Base-by-base conservation (phyloP, 2,888 invertebrate species). In the Bombylius discolor region DNA sequence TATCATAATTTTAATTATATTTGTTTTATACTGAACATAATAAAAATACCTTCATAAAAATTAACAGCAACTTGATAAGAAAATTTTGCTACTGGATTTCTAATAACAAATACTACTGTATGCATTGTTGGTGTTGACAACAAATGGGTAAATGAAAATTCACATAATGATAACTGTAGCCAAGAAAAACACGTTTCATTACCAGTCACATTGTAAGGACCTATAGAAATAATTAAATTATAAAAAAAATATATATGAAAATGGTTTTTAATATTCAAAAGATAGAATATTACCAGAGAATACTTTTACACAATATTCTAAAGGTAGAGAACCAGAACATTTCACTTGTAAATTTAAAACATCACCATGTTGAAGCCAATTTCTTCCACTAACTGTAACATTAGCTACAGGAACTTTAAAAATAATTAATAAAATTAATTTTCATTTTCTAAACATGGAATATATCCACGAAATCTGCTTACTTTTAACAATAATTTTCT, bases 321-420 rank as follows among this genome's bases (percentile, higher is more conserved):
- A 85, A 0, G 86, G 85, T 0, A 81, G 78, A 0, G 89, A 85
- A 0, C 92, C 93, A 36, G 81, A 78, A 65, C 89, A 93, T 46
- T 80, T 80, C 5, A 87, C 80, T 61, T 81, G 77, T 9, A 93
- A 70, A 55, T 82, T 79, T 34, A 92, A 71, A 49, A 90, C 74
- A 55, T 89, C 89, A 42, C 89, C 90, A 58, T 87, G 87, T 64
- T 87, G 82, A 42, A 93, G 76, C 90, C 92, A 92, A 66, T 85
- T 85, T 56, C 82, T 81, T 0, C 91, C 92, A 5, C 78, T 81
- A 2, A 87, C 80, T 51, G 81, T 81, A 9, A 91, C 76, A 57
- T 81, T 80, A 4, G 78, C 71, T 62, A 92, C 79, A 1, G 90
- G 87, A 61, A 81, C 91, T 90, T 69, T 11, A 77, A 75, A 61